These are phyloP conservation scores for Indicator indicator DNA, from an alignment of 2,113 vertebrate genomes.

Conservation along the genomic window DNA sequence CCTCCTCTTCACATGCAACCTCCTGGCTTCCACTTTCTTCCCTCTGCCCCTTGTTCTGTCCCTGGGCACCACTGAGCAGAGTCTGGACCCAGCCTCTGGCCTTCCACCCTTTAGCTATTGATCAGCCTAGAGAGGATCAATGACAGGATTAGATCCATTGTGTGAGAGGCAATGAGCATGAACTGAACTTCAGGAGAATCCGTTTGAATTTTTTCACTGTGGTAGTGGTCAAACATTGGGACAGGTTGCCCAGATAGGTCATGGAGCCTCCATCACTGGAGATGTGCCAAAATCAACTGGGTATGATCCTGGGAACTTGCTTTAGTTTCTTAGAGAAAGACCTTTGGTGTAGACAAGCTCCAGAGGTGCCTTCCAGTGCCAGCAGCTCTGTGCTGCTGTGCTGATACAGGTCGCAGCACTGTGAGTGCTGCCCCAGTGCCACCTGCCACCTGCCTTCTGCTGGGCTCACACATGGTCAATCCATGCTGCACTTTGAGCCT, in stretches of 20 bases:
- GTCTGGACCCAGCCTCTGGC: too few species aligned
- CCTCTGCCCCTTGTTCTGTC: too few species aligned
- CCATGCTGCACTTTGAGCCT: neutral
- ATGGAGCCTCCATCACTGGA: neutral
- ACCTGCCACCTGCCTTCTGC: neutral
- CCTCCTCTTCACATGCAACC: too few species aligned
- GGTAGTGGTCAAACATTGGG: neutral
- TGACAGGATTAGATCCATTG: neutral
- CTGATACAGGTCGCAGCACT: accelerated
- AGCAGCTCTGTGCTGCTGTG: neutral
- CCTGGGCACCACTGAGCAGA: too few species aligned
- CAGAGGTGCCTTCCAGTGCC: neutral
- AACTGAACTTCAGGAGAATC: neutral
- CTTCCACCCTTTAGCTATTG: too few species aligned
- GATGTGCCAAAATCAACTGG: neutral
- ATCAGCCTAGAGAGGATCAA: too few species aligned
- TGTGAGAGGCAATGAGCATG: neutral
- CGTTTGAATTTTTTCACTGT: neutral
- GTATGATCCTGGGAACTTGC: neutral
- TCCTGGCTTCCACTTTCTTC: too few species aligned
- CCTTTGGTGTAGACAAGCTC: neutral
- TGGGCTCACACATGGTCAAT: neutral
- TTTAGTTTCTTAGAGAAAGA: neutral
- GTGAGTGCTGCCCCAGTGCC: neutral
- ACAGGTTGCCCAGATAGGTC: neutral